phyloP scores from a whole-genome alignment of 1,140 invertebrate species.

The Bombus consobrinus region DNA sequence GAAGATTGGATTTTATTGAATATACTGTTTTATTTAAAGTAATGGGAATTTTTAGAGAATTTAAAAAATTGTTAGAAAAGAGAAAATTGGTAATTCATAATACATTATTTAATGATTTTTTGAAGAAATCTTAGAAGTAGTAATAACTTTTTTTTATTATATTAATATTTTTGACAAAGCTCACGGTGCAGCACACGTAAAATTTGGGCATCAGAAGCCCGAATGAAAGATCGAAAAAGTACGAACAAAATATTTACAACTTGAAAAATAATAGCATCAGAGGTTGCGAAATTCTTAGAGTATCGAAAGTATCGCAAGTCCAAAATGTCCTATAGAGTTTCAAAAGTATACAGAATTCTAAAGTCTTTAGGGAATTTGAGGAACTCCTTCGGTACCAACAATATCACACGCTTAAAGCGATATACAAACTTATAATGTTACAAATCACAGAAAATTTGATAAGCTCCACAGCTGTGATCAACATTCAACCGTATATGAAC shows the following conservation, averaged over 20 bases:
- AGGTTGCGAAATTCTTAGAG: not conserved
- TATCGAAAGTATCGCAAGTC: not conserved
- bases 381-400: not conserved
- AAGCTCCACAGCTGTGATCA: not conserved
- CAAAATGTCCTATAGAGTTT: not conserved
- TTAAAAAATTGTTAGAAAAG: not conserved
- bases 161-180: too few relatives aligned
- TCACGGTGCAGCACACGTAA: too few relatives aligned
- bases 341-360: not conserved
- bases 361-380: not conserved
- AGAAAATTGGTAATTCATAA: slow-evolving; percentile 30
- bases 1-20: not conserved
- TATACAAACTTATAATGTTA: not conserved
- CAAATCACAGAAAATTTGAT: not conserved
- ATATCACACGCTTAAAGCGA: not conserved
- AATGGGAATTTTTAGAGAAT: not conserved
- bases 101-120: not conserved
- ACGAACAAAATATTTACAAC: not conserved
- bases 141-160: too few relatives aligned
- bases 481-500: not conserved
- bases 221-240: not conserved
- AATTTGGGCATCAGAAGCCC: too few relatives aligned
- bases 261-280: not conserved
- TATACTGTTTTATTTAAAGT: too few relatives aligned
- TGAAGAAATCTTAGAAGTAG: not conserved